Evolutionary conservation across 1,140 invertebrate genomes (phyloP), one percentile per base, ranked within the genome.

Genomic region (Onthophagus taurus): DNA sequence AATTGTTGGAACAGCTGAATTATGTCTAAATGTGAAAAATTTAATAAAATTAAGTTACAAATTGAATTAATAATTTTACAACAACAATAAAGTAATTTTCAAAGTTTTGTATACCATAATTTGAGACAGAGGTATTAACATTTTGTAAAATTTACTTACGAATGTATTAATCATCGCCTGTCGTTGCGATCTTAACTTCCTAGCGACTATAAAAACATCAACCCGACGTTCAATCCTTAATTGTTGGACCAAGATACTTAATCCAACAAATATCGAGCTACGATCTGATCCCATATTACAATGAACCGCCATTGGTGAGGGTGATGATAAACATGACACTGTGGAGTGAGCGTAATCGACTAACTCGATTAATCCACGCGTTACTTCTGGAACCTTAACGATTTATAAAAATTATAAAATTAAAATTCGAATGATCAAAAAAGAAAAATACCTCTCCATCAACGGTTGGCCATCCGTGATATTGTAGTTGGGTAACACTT

Each of bases 401-500:
- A 3, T 13, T 13, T 13, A 7, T 3, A 3, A 7, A 8, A 36
- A 36, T 20, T 17, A 20, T 3, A 34, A 34, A 12, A 13, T 26
- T 26, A 26, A 7, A 26, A 26, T 26, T 26, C 24, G 7, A 7
- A 7, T 7, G 7, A 7, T 26, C 24, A n/a, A 26, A 7, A 17
- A 17, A 7, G n/a, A 23, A 3, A 41, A 36, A 38, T 63, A 89
- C 85, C 70, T 88, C 85, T 31, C 84, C 85, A 54, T 85, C 80
- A 16, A 85, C 81, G 29, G 85, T 87, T 4, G 85, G 85, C 87
- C 87, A 91, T 23, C 85, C 86, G 58, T 89, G 83, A 68, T 90
- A 90, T 58, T 90, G 86, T 58, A 89, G 82, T 55, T 90, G 87
- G 14, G 82, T 85, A 13, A 90, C 83, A 33, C 75, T 71, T 50